Evolutionary conservation across 2,113 vertebrate species (phyloP).

Genomic region (Gallinago undulata): DNA sequence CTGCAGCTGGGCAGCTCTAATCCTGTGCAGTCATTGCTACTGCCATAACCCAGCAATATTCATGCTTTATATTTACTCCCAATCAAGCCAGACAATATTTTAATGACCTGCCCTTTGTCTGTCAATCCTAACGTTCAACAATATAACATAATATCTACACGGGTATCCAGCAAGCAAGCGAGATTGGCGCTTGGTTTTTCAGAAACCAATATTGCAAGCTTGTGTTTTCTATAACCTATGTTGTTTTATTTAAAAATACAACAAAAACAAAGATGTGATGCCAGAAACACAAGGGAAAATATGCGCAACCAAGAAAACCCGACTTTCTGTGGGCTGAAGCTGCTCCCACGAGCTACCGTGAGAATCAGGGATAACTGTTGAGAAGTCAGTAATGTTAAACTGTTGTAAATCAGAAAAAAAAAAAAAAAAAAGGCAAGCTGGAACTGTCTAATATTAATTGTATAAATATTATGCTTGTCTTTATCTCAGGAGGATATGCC

Average conservation of each 20-base stretch:
- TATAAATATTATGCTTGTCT: neutral
- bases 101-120: neutral
- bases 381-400: neutral
- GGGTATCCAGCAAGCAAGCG: neutral
- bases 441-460: neutral
- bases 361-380: neutral
- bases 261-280: constrained; percentile 50
- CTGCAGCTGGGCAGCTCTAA: neutral
- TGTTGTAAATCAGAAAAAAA: neutral
- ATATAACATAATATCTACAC: neutral
- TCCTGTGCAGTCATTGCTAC: neutral
- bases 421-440: neutral
- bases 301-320: constrained; percentile 17
- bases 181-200: neutral
- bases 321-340: constrained; percentile 25
- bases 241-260: neutral
- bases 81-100: neutral
- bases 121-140: neutral
- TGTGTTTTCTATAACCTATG: constrained; percentile 15
- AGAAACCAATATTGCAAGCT: neutral
- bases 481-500: neutral
- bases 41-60: neutral
- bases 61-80: neutral
- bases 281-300: constrained; percentile 22
- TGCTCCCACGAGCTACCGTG: constrained; percentile 19